These are phyloP conservation scores for Pungitius pungitius DNA, from an alignment of 2,113 vertebrate species.

Conservation along the genomic window DNA sequence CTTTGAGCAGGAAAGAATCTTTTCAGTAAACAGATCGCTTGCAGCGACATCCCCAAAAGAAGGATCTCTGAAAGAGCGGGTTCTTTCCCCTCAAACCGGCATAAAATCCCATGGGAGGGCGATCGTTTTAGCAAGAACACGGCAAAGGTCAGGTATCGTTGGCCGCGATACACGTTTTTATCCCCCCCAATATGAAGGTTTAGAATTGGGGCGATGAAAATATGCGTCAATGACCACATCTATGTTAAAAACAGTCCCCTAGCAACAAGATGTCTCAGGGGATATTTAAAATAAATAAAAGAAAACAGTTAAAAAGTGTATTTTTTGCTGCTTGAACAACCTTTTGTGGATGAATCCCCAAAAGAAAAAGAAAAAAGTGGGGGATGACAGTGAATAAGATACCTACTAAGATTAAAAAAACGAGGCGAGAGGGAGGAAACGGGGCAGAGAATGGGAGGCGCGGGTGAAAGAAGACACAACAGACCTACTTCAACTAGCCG, in stretches of 20 bases:
- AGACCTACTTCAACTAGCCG: constrained; percentile 19
- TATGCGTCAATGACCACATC: neutral
- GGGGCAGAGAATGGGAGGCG: neutral
- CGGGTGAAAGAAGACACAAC: constrained; percentile 21
- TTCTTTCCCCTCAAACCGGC: constrained; percentile 49
- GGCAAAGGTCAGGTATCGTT: neutral
- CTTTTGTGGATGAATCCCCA: constrained; percentile 22
- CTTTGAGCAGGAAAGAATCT: constrained; percentile 46
- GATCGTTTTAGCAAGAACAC: neutral
- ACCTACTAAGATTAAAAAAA: constrained; percentile 30
- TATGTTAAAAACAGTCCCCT: constrained; percentile 37
- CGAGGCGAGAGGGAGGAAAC: neutral
- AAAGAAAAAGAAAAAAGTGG: constrained; percentile 1
- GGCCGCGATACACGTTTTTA: neutral
- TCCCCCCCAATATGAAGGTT: neutral
- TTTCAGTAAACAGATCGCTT: constrained; percentile 44
- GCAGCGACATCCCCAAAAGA: constrained; percentile 33
- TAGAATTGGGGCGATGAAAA: neutral
- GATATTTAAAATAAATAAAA: constrained; percentile 20
- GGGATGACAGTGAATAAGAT: constrained; percentile 32
- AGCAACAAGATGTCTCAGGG: constrained; percentile 30
- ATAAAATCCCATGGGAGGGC: neutral
- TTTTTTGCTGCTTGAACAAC: neutral
- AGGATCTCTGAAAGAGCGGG: constrained; percentile 43
- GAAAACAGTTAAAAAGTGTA: constrained; percentile 1